Evolutionary conservation across 2,113 vertebrate species (phyloP).

Genomic region (Heterotis niloticus): DNA sequence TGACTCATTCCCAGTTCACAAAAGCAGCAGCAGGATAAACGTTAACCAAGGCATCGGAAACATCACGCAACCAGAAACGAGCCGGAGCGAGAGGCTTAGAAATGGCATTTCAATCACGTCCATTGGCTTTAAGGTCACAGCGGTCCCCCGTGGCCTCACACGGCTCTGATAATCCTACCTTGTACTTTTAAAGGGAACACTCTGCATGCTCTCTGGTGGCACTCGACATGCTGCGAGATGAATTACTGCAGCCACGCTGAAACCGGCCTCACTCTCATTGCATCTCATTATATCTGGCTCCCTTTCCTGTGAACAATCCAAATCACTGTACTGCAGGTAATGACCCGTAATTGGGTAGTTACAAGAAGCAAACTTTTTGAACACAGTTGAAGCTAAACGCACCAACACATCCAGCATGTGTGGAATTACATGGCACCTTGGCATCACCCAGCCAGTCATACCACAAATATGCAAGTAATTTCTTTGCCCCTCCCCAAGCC

Average conservation of each 20-base stretch:
- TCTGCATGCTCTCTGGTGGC: background rate
- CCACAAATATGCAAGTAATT: conserved; percentile 2
- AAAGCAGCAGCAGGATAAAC: conserved; percentile 41
- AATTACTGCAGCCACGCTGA: background rate
- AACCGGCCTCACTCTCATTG: background rate
- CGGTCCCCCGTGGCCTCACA: background rate
- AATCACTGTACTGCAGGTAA: background rate
- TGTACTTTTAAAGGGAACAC: conserved; percentile 1
- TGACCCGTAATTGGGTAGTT: background rate
- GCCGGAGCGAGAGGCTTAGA: background rate
- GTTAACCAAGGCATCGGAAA: conserved; percentile 2
- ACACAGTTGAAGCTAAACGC: background rate
- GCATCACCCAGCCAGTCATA: background rate
- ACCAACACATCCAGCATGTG: background rate
- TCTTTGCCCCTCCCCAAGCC: background rate
- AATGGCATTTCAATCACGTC: conserved; percentile 22
- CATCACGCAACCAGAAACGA: conserved; percentile 19
- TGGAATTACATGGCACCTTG: background rate
- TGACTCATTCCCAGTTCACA: conserved; percentile 26
- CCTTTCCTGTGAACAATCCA: background rate
- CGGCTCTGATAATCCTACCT: background rate
- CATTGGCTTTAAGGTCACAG: conserved; percentile 22
- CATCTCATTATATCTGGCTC: background rate
- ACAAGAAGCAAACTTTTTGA: background rate
- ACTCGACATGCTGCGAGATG: background rate